phyloP scores from a whole-genome alignment of 2,113 vertebrate genomes.

The Cardinalis cardinalis region DNA sequence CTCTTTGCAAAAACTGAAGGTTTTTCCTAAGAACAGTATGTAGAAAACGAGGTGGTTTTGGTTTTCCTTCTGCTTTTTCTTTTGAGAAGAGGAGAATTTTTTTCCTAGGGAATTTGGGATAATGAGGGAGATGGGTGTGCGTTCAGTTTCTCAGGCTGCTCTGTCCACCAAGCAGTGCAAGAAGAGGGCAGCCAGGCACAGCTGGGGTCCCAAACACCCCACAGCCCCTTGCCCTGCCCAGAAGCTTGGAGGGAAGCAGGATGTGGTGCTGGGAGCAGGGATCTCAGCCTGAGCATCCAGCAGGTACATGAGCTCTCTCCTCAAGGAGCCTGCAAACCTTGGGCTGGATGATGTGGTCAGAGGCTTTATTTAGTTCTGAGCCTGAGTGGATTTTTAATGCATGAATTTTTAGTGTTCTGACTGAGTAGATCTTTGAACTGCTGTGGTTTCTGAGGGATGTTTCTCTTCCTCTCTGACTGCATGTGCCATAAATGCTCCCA shows the following conservation, averaged over 20 bases:
- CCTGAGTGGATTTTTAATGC: slow-evolving; percentile 28
- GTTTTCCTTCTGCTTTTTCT: neutral
- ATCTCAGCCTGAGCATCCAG: neutral
- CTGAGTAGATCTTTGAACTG: neutral
- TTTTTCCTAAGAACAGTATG: neutral
- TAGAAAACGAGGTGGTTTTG: neutral
- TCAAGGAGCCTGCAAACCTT: neutral
- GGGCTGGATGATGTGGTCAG: neutral
- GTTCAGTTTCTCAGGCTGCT: neutral
- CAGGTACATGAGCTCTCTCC: neutral
- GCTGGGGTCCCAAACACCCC: neutral
- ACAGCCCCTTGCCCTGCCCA: neutral
- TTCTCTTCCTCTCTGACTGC: slow-evolving; percentile 13
- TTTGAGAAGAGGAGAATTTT: neutral
- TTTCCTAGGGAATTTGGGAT: neutral
- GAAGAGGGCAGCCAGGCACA: neutral
- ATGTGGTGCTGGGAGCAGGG: neutral
- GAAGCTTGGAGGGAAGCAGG: neutral
- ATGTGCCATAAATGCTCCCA: neutral
- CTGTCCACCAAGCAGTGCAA: neutral
- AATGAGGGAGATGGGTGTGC: rapidly evolving
- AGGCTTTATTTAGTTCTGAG: slow-evolving; percentile 30
- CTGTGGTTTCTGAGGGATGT: slow-evolving; percentile 23
- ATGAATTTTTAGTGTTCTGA: slow-evolving; percentile 8
- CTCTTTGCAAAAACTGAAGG: neutral